A percentile compares a stretch with the other conserved stretches of the same genome.
phyloP scores from a whole-genome alignment of 2,888 invertebrate genomes.

The Eudemis profundana region DNA sequence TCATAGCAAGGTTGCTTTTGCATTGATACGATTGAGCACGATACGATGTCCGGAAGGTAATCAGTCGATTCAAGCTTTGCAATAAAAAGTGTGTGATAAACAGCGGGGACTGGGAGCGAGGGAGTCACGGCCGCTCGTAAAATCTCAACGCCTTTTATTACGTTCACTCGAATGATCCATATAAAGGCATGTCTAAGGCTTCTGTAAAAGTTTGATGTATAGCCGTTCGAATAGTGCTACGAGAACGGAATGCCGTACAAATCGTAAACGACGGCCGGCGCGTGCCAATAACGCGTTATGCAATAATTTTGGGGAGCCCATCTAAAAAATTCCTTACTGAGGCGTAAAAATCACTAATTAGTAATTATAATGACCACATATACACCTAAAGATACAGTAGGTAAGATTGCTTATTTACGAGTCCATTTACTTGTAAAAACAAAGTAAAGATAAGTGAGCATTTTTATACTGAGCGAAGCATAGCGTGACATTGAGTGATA shows the following conservation, averaged over 20 bases:
- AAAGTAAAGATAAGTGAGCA: neutral
- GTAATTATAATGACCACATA: neutral
- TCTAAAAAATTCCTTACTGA: neutral
- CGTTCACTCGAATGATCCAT: constrained; percentile 65
- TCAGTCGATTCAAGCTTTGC: constrained; percentile 41
- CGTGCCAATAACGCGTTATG: constrained; percentile 11
- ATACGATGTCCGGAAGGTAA: constrained; percentile 13
- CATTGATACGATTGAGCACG: neutral
- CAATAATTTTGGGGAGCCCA: neutral
- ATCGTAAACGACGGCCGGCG: constrained; percentile 10
- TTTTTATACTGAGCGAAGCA: neutral
- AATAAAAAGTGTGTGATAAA: constrained; percentile 68
- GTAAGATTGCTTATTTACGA: neutral
- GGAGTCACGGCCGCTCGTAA: constrained; percentile 69
- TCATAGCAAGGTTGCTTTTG: neutral
- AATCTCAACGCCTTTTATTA: constrained; percentile 72
- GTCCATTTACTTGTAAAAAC: neutral
- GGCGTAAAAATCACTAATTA: constrained; percentile 3
- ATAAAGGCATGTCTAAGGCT: constrained; percentile 64
- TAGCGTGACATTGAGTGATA: constrained; percentile 37
- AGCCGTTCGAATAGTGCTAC: constrained; percentile 50
- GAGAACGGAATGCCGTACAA: constrained; percentile 17
- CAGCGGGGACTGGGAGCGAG: constrained; percentile 53
- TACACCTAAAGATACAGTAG: no score
- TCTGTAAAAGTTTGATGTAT: constrained; percentile 66